Evolutionary conservation across 64 coral and sea anemone species (phyloP).

Genomic region (Montipora cactus): DNA sequence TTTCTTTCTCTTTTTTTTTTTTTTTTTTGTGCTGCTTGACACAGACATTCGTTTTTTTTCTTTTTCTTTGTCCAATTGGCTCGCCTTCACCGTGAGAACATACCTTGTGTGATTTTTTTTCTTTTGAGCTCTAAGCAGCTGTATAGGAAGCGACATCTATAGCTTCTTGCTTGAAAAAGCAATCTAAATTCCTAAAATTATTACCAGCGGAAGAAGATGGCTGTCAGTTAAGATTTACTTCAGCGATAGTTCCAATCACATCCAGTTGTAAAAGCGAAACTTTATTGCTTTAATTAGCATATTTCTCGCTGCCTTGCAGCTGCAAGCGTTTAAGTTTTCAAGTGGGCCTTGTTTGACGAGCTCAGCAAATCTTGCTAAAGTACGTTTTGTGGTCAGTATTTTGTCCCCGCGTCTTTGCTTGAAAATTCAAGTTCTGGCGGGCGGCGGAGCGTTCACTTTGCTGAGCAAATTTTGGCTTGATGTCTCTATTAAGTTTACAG

Average conservation of each 20-base stretch:
- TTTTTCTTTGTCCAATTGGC: neutral
- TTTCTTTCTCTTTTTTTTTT: neutral
- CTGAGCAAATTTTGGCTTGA: too few relatives aligned
- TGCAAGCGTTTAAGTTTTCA: neutral
- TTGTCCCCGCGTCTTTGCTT: too few relatives aligned
- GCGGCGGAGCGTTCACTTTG: too few relatives aligned
- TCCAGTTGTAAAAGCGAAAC: neutral
- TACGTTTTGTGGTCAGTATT: too few relatives aligned
- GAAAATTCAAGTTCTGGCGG: too few relatives aligned
- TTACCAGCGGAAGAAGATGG: neutral
- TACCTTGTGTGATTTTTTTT: too few relatives aligned
- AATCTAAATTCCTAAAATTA: neutral
- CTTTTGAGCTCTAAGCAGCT: neutral
- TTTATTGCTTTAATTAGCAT: neutral
- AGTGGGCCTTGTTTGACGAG: too few relatives aligned
- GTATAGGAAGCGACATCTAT: neutral
- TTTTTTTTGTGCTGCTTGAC: neutral
- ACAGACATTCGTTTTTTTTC: neutral
- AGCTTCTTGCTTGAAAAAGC: neutral
- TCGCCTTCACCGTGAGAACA: neutral
- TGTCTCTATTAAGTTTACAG: too few relatives aligned
- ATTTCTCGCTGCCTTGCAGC: neutral
- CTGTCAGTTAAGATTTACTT: slow-evolving; percentile 31
- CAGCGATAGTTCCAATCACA: neutral
- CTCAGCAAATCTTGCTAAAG: too few relatives aligned